These are phyloP conservation scores for Cheilosia soror DNA, from an alignment of 2,888 invertebrate species.

Conservation along the genomic window DNA sequence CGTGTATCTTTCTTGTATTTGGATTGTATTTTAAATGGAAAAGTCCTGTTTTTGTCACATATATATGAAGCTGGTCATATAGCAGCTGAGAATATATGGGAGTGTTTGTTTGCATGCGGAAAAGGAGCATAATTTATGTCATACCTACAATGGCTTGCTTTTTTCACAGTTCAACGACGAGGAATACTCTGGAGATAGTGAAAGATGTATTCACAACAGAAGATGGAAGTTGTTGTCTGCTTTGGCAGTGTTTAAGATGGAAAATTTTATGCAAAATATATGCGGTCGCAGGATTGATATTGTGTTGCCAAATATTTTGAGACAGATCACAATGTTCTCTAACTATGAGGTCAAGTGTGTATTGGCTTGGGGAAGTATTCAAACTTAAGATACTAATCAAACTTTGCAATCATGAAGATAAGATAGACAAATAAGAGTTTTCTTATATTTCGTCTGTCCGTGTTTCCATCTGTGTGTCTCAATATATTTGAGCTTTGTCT, in stretches of 20 bases:
- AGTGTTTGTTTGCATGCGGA: neutral
- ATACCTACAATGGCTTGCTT: conserved; percentile 17
- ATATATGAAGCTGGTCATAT: neutral
- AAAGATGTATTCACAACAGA: neutral
- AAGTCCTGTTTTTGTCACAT: conserved; percentile 40
- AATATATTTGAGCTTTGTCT: no score
- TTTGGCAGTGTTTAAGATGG: conserved; percentile 2
- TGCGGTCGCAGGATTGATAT: no score
- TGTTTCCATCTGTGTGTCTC: no score
- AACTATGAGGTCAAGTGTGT: no score
- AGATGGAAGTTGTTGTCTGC: neutral
- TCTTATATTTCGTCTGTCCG: no score
- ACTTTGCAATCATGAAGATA: no score
- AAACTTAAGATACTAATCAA: no score
- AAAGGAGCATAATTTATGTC: conserved; percentile 32
- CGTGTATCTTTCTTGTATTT: conserved; percentile 33
- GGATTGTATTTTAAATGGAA: conserved; percentile 54
- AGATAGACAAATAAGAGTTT: no score
- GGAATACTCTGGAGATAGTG: neutral
- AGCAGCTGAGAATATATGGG: neutral
- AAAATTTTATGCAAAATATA: neutral
- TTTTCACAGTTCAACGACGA: conserved; percentile 1
- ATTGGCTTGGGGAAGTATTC: no score
- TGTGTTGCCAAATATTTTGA: no score
- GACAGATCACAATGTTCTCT: no score